These are phyloP conservation scores for Dromiciops gliroides DNA, from an alignment of 2,113 vertebrate genomes.

Conservation along the genomic window DNA sequence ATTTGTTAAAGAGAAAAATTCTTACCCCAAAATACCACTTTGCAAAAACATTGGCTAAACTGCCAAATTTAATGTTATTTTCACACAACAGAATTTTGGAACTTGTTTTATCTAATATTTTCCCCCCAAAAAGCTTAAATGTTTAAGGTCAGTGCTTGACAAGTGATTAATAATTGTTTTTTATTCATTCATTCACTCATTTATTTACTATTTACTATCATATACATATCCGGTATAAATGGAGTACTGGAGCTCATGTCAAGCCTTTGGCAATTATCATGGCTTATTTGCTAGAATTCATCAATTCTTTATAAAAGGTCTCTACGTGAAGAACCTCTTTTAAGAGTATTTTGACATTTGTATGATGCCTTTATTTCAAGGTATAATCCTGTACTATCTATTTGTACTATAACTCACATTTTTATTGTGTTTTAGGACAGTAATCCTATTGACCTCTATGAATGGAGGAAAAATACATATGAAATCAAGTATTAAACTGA, in stretches of 20 bases:
- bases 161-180: neutral
- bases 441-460: neutral
- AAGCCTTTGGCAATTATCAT: neutral
- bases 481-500: slow-evolving; percentile 40
- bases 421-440: neutral
- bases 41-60: neutral
- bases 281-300: slow-evolving; percentile 41
- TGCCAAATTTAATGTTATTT: neutral
- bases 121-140: neutral
- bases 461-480: neutral
- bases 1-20: neutral
- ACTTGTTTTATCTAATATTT: neutral
- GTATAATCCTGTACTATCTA: slow-evolving; percentile 4
- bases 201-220: neutral
- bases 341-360: slow-evolving; percentile 36
- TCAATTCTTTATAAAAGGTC: slow-evolving; percentile 27
- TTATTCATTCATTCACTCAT: neutral
- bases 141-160: neutral
- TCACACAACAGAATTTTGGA: neutral
- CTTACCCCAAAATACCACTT: neutral
- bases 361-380: slow-evolving; percentile 6
- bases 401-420: slow-evolving; percentile 44
- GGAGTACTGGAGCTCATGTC: neutral
- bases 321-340: neutral
- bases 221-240: too few species aligned